Evolutionary conservation across 2,888 invertebrate genomes (phyloP), one percentile per base, ranked within the genome.

Genomic region (Andrena marginata): DNA sequence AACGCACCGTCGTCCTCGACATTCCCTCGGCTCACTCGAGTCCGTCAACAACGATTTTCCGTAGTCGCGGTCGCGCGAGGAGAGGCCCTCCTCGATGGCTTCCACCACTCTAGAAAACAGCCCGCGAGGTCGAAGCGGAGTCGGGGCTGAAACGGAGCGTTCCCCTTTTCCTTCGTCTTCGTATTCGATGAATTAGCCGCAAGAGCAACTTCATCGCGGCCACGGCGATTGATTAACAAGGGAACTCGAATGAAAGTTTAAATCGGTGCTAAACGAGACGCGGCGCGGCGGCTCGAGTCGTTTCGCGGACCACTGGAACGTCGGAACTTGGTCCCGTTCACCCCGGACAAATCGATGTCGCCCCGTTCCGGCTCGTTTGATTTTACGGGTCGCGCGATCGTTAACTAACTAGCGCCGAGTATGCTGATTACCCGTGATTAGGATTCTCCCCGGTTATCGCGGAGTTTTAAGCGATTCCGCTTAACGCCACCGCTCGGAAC

Each of bases 11-110:
- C 79, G 51, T 79, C 49, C 87, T 86, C 80, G 77, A 82, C 76
- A 76, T 76, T 82, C 78, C 77, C 80, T 77, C 64, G 70, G 77
- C 68, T 72, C 79, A 82, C 83, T 85, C 82, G 86, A 89, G 82
- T 82, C 69, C 80, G 85, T 87, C 84, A 77, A 80, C 85, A 85
- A 85, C 85, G 82, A 85, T 82, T 87, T 87, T 87, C 83, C 86
- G 84, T 88, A 84, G 83, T 81, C 77, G 70, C 75, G 75, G 77
- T 72, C 77, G 75, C 84, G 67, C 75, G 82, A 84, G 82, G 74
- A 82, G 77, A 77, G 68, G 67, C 78, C 79, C 67, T 63, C 67
- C 72, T 63, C 76, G 79, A 76, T 76, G 74, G 67, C 67, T 70
- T 79, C 48, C 77, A 72, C 67, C 56, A 42, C 48, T 29, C 48